Conservation (phyloP, 2,888 invertebrate genomes). For the Latheticus oryzae region DNA sequence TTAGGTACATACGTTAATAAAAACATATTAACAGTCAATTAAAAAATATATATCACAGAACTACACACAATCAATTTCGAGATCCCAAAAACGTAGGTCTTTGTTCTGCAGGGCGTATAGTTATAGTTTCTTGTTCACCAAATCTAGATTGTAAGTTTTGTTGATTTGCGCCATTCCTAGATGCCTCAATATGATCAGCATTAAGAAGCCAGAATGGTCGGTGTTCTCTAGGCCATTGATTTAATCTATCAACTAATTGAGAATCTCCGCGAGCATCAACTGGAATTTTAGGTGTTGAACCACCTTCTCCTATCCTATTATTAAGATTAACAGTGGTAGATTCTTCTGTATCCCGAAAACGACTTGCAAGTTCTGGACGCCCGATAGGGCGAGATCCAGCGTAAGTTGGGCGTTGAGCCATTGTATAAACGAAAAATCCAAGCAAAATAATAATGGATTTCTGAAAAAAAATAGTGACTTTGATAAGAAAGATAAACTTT, state of each 20-base stretch:
- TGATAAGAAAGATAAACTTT: constrained; percentile 17
- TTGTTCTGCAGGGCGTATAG: constrained; percentile 38
- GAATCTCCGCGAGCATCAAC: constrained; percentile 76
- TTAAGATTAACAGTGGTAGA: constrained; percentile 56
- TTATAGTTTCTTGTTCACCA: constrained; percentile 24
- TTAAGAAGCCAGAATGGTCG: constrained; percentile 82
- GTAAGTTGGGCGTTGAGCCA: constrained; percentile 74
- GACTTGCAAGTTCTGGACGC: constrained; percentile 69
- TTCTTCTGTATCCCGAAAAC: constrained; percentile 58
- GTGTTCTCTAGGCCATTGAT: constrained; percentile 73
- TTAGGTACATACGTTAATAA: too few relatives aligned
- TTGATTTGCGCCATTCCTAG: constrained; percentile 26
- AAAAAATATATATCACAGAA: constrained; percentile 5
- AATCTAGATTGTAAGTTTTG: constrained; percentile 28
- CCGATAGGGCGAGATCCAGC: constrained; percentile 72
- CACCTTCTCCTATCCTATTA: constrained; percentile 69
- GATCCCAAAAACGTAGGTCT: constrained; percentile 39
- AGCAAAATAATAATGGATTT: constrained; percentile 44
- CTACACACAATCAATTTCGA: constrained; percentile 4
- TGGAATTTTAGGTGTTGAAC: constrained; percentile 68
- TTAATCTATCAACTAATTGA: constrained; percentile 72
- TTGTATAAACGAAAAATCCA: constrained; percentile 43
- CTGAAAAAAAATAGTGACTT: constrained; percentile 36
- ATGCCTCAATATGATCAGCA: constrained; percentile 73
- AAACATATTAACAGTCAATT: constrained; percentile 24